Evolutionary conservation across 2,888 invertebrate genomes (phyloP).

Genomic region (Pediacus dermestoides): DNA sequence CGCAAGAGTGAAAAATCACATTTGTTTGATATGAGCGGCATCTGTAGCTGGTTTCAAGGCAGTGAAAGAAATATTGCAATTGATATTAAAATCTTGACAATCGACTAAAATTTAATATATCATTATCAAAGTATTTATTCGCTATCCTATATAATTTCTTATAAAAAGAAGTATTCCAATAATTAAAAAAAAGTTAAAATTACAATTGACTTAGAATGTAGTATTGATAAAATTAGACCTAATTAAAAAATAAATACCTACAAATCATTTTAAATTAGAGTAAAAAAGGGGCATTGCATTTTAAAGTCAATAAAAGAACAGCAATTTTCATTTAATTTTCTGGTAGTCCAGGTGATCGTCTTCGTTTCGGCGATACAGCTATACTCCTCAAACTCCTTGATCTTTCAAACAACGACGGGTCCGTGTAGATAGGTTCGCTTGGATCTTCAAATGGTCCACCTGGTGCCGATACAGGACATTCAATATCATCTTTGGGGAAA

Average conservation of each 20-base stretch:
- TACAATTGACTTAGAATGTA: too few species aligned
- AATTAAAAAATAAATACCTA: background rate
- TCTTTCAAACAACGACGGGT: slow-evolving; percentile 85
- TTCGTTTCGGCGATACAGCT: slow-evolving; percentile 52
- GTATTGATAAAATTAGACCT: too few species aligned
- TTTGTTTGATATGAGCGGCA: slow-evolving; percentile 30
- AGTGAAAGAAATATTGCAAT: slow-evolving; percentile 31
- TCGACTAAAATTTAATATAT: too few species aligned
- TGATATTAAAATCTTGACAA: too few species aligned
- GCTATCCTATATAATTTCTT: too few species aligned
- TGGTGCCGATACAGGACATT: slow-evolving; percentile 39
- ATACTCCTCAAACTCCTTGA: slow-evolving; percentile 69
- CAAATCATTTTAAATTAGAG: slow-evolving; percentile 1
- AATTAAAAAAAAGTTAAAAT: too few species aligned
- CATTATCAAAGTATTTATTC: too few species aligned
- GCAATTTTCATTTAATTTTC: slow-evolving; percentile 15
- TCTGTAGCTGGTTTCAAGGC: slow-evolving; percentile 25
- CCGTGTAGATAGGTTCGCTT: slow-evolving; percentile 90
- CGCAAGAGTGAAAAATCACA: slow-evolving; percentile 22
- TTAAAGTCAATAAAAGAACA: background rate
- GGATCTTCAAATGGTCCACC: slow-evolving; percentile 72
- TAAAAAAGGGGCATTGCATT: background rate
- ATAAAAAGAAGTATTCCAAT: too few species aligned
- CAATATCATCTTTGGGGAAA: slow-evolving; percentile 38
- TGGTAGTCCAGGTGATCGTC: slow-evolving; percentile 28